Evolutionary conservation across 2,888 invertebrate species (phyloP), one percentile per base, ranked within the genome.

Genomic region (Archaeoteleia sp.): DNA sequence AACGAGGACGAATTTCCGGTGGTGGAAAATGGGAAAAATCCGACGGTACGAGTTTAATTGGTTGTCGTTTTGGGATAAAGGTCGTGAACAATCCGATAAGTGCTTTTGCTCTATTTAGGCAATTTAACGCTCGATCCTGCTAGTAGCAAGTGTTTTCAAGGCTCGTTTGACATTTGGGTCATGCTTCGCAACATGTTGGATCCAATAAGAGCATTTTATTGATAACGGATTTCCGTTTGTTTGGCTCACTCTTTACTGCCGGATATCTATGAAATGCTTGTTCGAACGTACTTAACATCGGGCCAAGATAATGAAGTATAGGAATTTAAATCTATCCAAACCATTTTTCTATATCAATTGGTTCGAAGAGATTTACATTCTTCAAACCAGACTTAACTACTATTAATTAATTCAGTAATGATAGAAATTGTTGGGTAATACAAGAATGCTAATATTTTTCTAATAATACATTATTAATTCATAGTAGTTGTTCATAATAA

Each of bases 141-240:
- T 20, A 29, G 15, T 23, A 42, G 43, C 34, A 10, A 23, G 30
- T 29, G 46, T 20, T 39, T 43, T 55, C 43, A 10, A 34, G 42
- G 35, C 35, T 37, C 23, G 39, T 37, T 45, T 29, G 29, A 55
- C 23, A 55, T 42, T 49, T 43, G 25, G 42, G 48, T 20, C 14
- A 32, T 39, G 10, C n/a, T 29, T 51, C 42, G 27, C 15, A 37
- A 39, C 46, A 30, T 46, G 43, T 6, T 10, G 23, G 20, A 40
- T 48, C 17, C 27, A 20, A 51, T 30, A 15, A 51, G 40, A 49
- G 35, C 40, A 8, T 58, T 51, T 60, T 17, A 43, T 60, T 60
- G 60, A 60, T 60, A 60, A 60, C 48, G 49, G 29, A 34, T 49
- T 51, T 49, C 51, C 51, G 51, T 51, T 51, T 51, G 48, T 58